Evolutionary conservation across 2,888 invertebrate genomes (phyloP).

Genomic region (Harpagoxenus sublaevis): DNA sequence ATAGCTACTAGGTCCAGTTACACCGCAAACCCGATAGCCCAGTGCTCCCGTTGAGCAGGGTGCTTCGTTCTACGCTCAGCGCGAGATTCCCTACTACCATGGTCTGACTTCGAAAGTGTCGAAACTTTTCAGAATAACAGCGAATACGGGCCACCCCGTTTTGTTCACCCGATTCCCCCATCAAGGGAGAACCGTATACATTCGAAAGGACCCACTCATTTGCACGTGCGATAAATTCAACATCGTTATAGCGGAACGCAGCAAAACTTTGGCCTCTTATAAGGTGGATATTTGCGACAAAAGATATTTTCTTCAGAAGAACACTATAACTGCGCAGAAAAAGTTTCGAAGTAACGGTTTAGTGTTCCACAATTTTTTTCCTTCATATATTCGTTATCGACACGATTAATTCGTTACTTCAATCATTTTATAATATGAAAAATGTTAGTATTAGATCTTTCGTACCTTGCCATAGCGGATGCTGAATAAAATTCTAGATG

Average conservation of each 20-base stretch:
- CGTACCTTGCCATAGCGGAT: neutral
- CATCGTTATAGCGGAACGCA: neutral
- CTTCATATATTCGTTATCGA: neutral
- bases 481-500: constrained; percentile 21
- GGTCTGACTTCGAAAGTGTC: constrained; percentile 52
- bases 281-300: neutral
- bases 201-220: neutral
- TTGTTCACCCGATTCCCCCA: constrained; percentile 1
- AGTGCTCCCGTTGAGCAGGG: constrained; percentile 71
- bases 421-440: neutral
- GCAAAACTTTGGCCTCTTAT: neutral
- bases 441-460: neutral
- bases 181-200: neutral
- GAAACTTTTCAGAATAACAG: constrained; percentile 64
- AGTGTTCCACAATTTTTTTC: neutral
- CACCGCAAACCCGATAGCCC: constrained; percentile 79
- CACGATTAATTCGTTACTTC: neutral
- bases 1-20: constrained; percentile 77
- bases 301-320: neutral
- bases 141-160: constrained; percentile 41
- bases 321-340: neutral
- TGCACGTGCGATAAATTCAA: constrained; percentile 10
- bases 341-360: constrained; percentile 4
- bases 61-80: constrained; percentile 32
- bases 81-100: constrained; percentile 56